These are phyloP conservation scores for Seriola aureovittata DNA, from an alignment of 2,113 vertebrate genomes.

Conservation along the genomic window DNA sequence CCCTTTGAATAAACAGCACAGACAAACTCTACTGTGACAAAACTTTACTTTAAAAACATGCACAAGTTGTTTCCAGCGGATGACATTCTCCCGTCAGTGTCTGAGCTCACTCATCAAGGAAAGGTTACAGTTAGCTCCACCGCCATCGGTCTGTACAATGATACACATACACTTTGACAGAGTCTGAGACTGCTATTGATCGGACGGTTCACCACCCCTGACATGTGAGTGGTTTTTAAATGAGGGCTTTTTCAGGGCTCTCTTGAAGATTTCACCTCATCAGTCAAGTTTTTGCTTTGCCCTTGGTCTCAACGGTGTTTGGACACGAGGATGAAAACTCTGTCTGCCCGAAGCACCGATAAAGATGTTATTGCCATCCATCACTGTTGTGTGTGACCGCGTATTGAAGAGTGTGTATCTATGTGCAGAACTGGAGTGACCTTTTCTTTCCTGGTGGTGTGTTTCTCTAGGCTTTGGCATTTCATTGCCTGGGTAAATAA, in stretches of 20 bases:
- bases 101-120: neutral
- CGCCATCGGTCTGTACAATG: neutral
- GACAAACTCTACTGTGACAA: neutral
- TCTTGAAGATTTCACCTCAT: slow-evolving; percentile 54
- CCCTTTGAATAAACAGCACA: neutral
- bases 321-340: slow-evolving; percentile 63
- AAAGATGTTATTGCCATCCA: slow-evolving; percentile 74
- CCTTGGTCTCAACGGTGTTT: slow-evolving; percentile 61
- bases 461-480: slow-evolving; percentile 79
- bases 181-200: slow-evolving; percentile 49
- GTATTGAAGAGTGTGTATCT: slow-evolving; percentile 28
- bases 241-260: slow-evolving; percentile 21
- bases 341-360: slow-evolving; percentile 63
- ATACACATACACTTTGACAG: slow-evolving; percentile 20
- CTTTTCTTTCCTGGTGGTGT: slow-evolving; percentile 75
- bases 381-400: slow-evolving; percentile 57
- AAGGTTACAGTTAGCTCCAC: slow-evolving; percentile 29
- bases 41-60: neutral
- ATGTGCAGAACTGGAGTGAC: slow-evolving; percentile 65
- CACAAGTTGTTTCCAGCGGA: neutral
- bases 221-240: slow-evolving; percentile 62
- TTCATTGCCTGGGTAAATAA: slow-evolving; percentile 81
- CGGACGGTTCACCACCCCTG: slow-evolving; percentile 33
- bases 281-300: slow-evolving; percentile 56
- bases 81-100: slow-evolving; percentile 7